Conservation (phyloP, 2,113 vertebrate genomes). For the Aix galericulata region DNA sequence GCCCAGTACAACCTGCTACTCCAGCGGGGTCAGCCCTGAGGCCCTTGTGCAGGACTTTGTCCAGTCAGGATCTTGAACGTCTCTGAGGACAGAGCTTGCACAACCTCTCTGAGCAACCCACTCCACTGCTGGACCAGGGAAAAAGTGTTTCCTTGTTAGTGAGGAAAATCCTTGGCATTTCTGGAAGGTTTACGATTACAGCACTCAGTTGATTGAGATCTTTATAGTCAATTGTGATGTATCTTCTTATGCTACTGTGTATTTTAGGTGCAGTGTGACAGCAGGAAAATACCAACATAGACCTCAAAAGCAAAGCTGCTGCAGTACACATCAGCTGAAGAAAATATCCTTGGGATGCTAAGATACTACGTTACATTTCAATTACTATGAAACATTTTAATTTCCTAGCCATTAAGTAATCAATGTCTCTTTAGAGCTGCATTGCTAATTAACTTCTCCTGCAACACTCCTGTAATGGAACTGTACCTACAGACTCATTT, state of each 20-base stretch:
- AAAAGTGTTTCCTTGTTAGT: background rate
- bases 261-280: background rate
- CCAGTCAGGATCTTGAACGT: background rate
- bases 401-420: background rate
- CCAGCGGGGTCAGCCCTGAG: background rate
- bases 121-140: background rate
- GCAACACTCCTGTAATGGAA: background rate
- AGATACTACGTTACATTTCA: background rate
- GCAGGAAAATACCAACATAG: background rate
- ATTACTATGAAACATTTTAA: background rate
- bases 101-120: background rate
- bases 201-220: background rate
- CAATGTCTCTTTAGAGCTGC: background rate
- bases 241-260: background rate
- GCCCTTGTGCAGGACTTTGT: background rate
- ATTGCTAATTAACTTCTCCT: background rate
- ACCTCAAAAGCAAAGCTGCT: background rate
- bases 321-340: background rate
- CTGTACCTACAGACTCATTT: background rate
- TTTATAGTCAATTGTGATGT: background rate
- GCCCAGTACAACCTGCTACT: background rate
- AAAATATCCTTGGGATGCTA: background rate
- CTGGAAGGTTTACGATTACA: background rate
- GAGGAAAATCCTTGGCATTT: background rate
- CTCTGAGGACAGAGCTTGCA: background rate